phyloP scores from a whole-genome alignment of 1,140 invertebrate genomes.

The Phenacoccus solenopsis region DNA sequence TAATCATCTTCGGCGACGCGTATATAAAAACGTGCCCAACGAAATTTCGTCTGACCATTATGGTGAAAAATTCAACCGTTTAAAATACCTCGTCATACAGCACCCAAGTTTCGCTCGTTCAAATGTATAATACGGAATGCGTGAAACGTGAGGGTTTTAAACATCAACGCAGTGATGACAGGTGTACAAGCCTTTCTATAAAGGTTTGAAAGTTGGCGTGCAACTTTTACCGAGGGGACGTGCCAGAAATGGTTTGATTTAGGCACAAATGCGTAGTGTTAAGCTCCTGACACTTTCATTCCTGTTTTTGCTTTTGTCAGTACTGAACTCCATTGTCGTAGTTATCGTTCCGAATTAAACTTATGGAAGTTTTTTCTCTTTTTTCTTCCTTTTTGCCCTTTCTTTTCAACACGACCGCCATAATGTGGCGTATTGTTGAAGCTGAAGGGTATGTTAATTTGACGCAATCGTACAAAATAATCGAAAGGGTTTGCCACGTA shows the following conservation, averaged over 20 bases:
- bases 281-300: not conserved
- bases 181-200: not conserved
- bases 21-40: too few relatives aligned
- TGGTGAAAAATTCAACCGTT: too few relatives aligned
- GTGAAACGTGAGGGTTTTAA: not conserved
- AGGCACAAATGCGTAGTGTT: not conserved
- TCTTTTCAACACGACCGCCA: too few relatives aligned
- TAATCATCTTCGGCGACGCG: too few relatives aligned
- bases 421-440: too few relatives aligned
- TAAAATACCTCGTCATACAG: not conserved
- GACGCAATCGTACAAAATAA: too few relatives aligned
- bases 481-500: too few relatives aligned
- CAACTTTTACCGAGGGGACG: not conserved
- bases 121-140: conserved; percentile 1
- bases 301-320: conserved; percentile 1
- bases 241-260: not conserved
- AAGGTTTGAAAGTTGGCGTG: not conserved
- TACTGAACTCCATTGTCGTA: not conserved
- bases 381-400: too few relatives aligned
- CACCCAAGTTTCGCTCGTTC: too few relatives aligned
- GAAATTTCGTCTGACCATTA: too few relatives aligned
- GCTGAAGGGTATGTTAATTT: too few relatives aligned
- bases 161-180: not conserved
- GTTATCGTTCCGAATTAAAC: not conserved
- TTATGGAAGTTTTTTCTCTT: not conserved